Evolutionary conservation across 1,140 invertebrate genomes (phyloP), one percentile per base, ranked within the genome.

Genomic region (Schlechtendalia chinensis): DNA sequence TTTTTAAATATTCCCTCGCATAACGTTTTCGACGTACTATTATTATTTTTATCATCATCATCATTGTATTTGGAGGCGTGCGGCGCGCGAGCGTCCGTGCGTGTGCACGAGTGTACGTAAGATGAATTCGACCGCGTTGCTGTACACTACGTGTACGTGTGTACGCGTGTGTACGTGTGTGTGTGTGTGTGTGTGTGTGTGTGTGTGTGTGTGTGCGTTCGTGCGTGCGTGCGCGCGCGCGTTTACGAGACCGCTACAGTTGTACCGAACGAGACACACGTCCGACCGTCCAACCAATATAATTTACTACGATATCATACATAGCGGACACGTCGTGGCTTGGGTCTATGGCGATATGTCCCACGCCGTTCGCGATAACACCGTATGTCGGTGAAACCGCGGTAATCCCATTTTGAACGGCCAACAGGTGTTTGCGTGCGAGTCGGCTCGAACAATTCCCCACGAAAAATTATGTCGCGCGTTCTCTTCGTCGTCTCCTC

Each of bases 11-110:
- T 19, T 71, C 45, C 17, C 47, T 32, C 39, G 19, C n/a, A 50
- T 71, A 53, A 71, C 47, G 47, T 71, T 71, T 71, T 50, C 24
- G 47, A 39, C 50, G 22, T 53, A 71, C 27, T 71, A 65, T 63
- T n/a, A 65, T 65, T 39, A 39, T 59, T 61, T 29, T 63, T 32
- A 63, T 63, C 14, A 61, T 61, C 14, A 61, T 65, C 10, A 39
- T 63, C 27, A 63, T 63, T 63, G 32, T 19, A n/a, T n/a, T n/a
- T n/a, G n/a, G n/a, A n/a, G n/a, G n/a, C n/a, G n/a, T n/a, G n/a
- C n/a, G n/a, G n/a, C n/a, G n/a, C n/a, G n/a, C n/a, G n/a, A n/a
- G n/a, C 3, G 32, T 39, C 3, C 8, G 32, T 39, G 32, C 32
- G 32, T 39, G 32, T 39, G n/a, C n/a, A n/a, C n/a, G n/a, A 39